Evolutionary conservation across 2,797 vertebrate species (phyloP).

Genomic region (Rhadinocentrus ornatus): DNA sequence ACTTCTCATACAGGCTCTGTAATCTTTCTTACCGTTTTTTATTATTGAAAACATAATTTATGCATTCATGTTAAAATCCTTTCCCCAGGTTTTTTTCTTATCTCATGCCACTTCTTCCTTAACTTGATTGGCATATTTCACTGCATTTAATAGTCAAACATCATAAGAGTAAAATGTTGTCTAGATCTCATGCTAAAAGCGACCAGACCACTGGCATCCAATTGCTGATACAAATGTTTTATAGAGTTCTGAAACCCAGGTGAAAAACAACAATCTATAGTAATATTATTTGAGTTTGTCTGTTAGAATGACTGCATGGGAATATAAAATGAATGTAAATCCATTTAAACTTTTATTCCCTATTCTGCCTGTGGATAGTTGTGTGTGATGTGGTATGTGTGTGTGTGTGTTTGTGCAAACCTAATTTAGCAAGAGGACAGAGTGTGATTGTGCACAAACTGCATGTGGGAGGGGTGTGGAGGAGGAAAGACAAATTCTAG

Average conservation of each 20-base stretch:
- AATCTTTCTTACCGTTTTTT: background rate
- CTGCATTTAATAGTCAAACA: constrained; percentile 4
- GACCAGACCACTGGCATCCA: constrained; percentile 7
- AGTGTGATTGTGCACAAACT: constrained; percentile 56
- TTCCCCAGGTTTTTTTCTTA: constrained; percentile 3
- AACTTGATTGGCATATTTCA: constrained; percentile 5
- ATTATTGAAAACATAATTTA: background rate
- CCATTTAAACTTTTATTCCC: constrained; percentile 11
- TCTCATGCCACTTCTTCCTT: too few species aligned
- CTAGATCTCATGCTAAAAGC: background rate
- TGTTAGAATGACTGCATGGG: constrained; percentile 13
- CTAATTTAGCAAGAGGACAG: constrained; percentile 67
- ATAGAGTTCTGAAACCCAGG: constrained; percentile 9
- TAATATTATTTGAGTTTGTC: constrained; percentile 7
- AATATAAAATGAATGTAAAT: constrained; percentile 54
- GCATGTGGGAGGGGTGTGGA: constrained; percentile 64
- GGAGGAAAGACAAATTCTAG: constrained; percentile 61
- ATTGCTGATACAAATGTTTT: constrained; percentile 17
- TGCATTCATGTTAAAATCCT: background rate
- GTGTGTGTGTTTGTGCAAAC: constrained; percentile 19
- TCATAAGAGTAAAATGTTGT: background rate
- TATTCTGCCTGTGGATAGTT: constrained; percentile 19
- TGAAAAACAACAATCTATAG: constrained; percentile 7
- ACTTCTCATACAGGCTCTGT: background rate
- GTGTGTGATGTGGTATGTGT: background rate